Conservation (phyloP, 2,113 vertebrate genomes). For the Hippocampus mohnikei region DNA sequence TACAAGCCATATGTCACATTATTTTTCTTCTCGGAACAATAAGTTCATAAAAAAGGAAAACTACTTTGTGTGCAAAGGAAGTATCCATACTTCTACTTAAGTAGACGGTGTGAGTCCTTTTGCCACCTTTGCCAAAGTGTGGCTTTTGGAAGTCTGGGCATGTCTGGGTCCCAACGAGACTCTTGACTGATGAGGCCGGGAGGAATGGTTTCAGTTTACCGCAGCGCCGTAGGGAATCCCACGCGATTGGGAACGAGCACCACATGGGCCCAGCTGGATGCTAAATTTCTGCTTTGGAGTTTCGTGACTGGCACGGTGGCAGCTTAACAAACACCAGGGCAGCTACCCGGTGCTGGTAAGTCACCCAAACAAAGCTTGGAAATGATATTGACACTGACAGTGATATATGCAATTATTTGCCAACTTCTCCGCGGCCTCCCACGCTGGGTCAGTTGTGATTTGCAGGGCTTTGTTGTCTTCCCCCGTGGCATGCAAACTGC, state of each 20-base stretch:
- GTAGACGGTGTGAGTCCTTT: background rate
- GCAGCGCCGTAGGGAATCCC: slow-evolving; percentile 39
- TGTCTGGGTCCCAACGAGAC: slow-evolving; percentile 54
- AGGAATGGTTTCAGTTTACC: slow-evolving; percentile 57
- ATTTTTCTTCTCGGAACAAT: background rate
- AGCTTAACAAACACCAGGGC: slow-evolving; percentile 41
- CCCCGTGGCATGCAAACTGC: background rate
- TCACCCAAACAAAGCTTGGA: slow-evolving; percentile 13
- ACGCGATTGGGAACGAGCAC: slow-evolving; percentile 44
- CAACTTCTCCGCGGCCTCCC: slow-evolving; percentile 13
- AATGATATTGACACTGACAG: slow-evolving; percentile 19
- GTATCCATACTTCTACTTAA: background rate
- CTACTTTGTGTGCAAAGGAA: background rate
- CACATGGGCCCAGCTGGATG: slow-evolving; percentile 62
- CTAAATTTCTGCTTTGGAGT: slow-evolving; percentile 45
- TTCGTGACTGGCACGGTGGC: slow-evolving; percentile 52
- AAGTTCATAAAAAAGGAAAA: background rate
- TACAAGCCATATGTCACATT: background rate
- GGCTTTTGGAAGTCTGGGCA: slow-evolving; percentile 6
- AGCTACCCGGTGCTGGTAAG: slow-evolving; percentile 3
- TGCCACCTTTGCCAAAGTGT: background rate
- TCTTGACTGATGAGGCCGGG: slow-evolving; percentile 56
- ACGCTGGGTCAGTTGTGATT: slow-evolving; percentile 15
- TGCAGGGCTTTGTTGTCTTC: slow-evolving; percentile 15
- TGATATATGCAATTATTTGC: slow-evolving; percentile 17